Evolutionary conservation across 2,888 invertebrate species (phyloP).

Genomic region (Branchipolynoe longqiensis): DNA sequence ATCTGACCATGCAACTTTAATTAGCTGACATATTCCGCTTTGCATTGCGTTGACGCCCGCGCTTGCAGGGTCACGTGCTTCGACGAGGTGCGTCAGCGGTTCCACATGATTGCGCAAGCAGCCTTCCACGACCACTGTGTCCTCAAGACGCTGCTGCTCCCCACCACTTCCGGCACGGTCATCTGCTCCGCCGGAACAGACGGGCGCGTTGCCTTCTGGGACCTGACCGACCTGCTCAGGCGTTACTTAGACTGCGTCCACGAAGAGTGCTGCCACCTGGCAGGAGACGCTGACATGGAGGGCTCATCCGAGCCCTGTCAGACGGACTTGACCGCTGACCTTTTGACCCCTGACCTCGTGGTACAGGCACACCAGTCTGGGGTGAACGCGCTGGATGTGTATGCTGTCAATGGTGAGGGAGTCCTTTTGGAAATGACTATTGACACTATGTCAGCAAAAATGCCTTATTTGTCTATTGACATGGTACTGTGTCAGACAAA

Average conservation of each 20-base stretch:
- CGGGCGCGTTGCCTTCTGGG: constrained; percentile 88
- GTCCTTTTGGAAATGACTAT: no score
- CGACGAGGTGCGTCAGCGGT: constrained; percentile 63
- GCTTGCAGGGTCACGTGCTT: constrained; percentile 73
- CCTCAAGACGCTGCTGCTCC: constrained; percentile 85
- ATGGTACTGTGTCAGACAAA: no score
- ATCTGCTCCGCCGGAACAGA: constrained; percentile 87
- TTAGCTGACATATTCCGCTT: no score
- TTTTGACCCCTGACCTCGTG: constrained; percentile 36
- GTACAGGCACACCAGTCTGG: constrained; percentile 87
- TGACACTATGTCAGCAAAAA: no score
- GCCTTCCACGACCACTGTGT: constrained; percentile 86
- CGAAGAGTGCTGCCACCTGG: background rate
- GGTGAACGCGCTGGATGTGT: constrained; percentile 86
- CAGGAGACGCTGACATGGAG: no score
- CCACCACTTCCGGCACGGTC: constrained; percentile 57
- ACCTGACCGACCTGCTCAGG: constrained; percentile 81
- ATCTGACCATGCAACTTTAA: no score
- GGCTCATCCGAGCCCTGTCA: background rate
- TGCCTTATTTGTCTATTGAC: no score
- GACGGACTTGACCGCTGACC: constrained; percentile 9
- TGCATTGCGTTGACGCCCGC: background rate
- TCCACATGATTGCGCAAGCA: constrained; percentile 74
- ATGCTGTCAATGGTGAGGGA: constrained; percentile 79
- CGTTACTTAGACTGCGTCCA: background rate